Base-by-base conservation (phyloP, 2,113 vertebrate species). In the Cricetomys ansorgei region DNA sequence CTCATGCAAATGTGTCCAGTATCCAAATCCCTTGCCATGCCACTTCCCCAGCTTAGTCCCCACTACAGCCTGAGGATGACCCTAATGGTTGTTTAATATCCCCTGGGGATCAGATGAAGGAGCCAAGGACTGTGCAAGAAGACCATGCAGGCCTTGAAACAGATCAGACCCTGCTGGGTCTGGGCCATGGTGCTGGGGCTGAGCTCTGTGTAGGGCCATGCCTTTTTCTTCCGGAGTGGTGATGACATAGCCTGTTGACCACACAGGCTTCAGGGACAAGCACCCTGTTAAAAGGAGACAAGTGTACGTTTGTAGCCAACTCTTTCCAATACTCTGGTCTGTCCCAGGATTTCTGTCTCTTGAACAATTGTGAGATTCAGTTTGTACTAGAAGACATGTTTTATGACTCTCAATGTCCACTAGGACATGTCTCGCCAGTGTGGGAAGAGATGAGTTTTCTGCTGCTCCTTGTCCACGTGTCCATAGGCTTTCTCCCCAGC, bases 201-300 rank as follows among this genome's bases (percentile, higher is more conserved):
- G 0, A 10, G 0, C n/a, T n/a, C n/a, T 1, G 0, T 4, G 3
- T 13, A 7, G 0, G 53, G n/a, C 6, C 25, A 0, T 11, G 7
- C 1, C 5, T 34, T n/a, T 40, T 29, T 53, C 84, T 27, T 79
- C n/a, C 21, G 31, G 29, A 7, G 53, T 6, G 1, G 12, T 7
- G 29, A 3, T 0, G 13, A 34, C 21, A 5, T 0, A 0, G 17
- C 16, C 69, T 7, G 37, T n/a, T 27, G 7, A 0, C 12, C 25
- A 45, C 37, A 5, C 1, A 12, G 91, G 86, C 25, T 37, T 25
- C 25, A 1, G 81, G 7, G 76, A 50, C 3, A 0, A 12, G 7
- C 7, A 1, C 34, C 25, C 73, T 16, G 0, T 16, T 0, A 4
- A 3, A n/a, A 43, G 72, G 45, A 40, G n/a, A 29, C 31, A 3